Conservation (phyloP, 2,113 vertebrate genomes). For the Zosterops japonicus region DNA sequence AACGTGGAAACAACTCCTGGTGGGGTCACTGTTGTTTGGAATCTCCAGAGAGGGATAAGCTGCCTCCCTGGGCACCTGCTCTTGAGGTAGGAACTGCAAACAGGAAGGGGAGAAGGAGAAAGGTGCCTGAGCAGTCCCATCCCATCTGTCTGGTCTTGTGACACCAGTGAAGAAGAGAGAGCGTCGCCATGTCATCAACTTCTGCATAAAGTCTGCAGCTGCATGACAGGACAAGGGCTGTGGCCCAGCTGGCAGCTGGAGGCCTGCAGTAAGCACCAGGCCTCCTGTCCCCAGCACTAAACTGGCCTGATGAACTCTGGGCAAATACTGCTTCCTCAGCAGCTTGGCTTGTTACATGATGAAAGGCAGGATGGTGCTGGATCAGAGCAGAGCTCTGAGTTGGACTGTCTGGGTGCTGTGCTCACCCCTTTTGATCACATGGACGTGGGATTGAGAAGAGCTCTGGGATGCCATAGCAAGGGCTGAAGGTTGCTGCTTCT, state of each 20-base stretch:
- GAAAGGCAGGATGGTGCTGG: neutral
- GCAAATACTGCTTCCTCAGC: neutral
- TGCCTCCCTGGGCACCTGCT: neutral
- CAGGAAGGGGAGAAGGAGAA: neutral
- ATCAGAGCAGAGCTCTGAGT: neutral
- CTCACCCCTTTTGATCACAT: rapidly evolving
- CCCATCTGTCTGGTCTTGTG: neutral
- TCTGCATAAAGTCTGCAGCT: neutral
- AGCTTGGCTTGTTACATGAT: neutral
- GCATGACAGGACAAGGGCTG: neutral
- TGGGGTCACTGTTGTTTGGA: neutral
- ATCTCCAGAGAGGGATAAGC: neutral
- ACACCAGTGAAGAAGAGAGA: neutral
- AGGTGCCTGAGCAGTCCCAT: neutral
- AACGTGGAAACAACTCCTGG: neutral
- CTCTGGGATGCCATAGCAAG: neutral
- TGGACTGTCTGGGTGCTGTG: neutral
- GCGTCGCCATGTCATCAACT: rapidly evolving
- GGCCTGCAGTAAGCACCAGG: neutral
- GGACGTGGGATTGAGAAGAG: neutral
- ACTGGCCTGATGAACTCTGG: neutral
- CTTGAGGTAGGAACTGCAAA: neutral
- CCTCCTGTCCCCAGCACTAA: neutral
- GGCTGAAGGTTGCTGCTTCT: neutral
- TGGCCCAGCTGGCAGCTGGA: neutral